Conservation (phyloP, 2,113 vertebrate species). For the Psephotus haematonotus region DNA sequence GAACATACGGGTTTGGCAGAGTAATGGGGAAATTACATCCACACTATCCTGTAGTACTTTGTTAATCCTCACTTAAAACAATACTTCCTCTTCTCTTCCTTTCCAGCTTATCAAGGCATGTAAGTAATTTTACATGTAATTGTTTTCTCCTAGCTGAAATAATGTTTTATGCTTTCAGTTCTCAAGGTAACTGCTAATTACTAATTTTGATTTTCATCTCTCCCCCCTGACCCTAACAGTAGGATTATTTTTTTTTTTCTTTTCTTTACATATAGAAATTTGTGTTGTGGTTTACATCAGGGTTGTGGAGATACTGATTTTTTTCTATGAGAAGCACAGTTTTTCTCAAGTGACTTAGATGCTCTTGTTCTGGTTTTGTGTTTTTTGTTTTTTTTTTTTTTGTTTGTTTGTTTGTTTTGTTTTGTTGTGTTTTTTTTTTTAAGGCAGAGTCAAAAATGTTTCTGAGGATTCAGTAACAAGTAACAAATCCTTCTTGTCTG, state of each 20-base stretch:
- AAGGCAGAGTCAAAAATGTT: not conserved
- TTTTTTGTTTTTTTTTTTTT: not conserved
- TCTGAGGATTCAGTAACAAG: not conserved
- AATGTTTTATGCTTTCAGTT: not conserved
- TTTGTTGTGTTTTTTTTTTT: not conserved
- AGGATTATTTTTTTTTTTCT: not conserved
- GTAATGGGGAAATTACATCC: accelerated
- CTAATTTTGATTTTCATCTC: not conserved
- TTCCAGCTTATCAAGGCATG: not conserved
- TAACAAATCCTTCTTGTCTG: not conserved
- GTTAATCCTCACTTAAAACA: not conserved
- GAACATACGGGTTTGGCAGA: not conserved
- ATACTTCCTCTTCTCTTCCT: not conserved
- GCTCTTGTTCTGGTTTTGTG: not conserved
- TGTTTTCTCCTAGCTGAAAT: not conserved
- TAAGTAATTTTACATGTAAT: not conserved
- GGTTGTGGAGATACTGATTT: not conserved
- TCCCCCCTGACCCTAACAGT: not conserved
- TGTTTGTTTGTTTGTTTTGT: not conserved
- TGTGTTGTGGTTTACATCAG: not conserved
- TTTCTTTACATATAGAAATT: not conserved
- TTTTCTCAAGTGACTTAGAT: not conserved
- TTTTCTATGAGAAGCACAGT: not conserved
- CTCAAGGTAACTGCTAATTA: not conserved
- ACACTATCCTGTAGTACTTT: not conserved